These are phyloP conservation scores for Eilema caniola DNA, from an alignment of 2,888 invertebrate genomes.

Conservation along the genomic window DNA sequence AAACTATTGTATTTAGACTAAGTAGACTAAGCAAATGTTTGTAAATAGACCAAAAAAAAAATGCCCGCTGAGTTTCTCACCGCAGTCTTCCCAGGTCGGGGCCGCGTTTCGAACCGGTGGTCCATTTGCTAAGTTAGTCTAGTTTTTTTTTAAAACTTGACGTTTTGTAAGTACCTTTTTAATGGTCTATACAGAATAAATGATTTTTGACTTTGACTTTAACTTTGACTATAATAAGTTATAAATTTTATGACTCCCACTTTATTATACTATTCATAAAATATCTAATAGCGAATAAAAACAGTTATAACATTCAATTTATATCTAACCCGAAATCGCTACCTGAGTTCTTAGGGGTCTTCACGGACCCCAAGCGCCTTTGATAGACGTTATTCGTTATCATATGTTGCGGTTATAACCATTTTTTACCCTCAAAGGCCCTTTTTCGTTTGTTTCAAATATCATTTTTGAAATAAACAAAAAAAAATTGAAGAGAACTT, in stretches of 20 bases:
- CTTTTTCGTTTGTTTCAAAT: conserved; percentile 34
- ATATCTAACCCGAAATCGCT: neutral
- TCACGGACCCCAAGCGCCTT: conserved; percentile 22
- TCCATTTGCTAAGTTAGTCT: no score
- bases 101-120: no score
- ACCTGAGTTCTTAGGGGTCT: conserved; percentile 14
- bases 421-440: conserved; percentile 11
- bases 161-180: no score
- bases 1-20: no score
- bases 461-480: conserved; percentile 25
- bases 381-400: conserved; percentile 25
- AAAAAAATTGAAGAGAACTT: conserved; percentile 3
- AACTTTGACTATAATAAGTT: no score
- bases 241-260: neutral
- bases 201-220: no score
- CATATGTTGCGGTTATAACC: conserved; percentile 21
- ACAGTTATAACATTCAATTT: neutral
- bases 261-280: neutral
- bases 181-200: no score
- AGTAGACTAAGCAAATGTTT: no score
- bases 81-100: no score
- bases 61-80: no score
- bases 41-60: no score
- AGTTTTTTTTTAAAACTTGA: no score
- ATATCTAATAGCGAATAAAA: neutral